phyloP scores from a whole-genome alignment of 2,888 invertebrate genomes.

The Scaptodrosophila latifasciaeformis region DNA sequence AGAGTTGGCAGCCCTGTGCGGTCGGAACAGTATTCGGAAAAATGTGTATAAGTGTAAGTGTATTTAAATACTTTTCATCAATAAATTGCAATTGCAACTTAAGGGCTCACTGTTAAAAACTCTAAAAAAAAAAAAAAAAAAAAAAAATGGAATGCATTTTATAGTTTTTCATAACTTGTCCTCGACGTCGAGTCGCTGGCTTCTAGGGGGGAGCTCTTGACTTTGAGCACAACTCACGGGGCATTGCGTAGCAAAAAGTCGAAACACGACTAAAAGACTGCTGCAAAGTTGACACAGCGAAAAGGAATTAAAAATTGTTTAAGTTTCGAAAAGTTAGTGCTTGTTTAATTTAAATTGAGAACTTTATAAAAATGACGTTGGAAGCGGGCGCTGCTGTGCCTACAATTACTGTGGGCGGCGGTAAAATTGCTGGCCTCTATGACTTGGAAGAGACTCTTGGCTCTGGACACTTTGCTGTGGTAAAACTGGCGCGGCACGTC shows the following conservation, averaged over 20 bases:
- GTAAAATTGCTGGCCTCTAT: slow-evolving; percentile 96
- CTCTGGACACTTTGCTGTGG: slow-evolving; percentile 98
- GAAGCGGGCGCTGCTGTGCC: slow-evolving; percentile 56
- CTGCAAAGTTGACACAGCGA: not conserved
- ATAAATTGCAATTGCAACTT: slow-evolving; percentile 31
- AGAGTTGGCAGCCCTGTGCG: not conserved
- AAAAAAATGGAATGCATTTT: slow-evolving; percentile 44
- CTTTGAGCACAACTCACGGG: slow-evolving; percentile 25
- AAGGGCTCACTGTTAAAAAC: slow-evolving; percentile 24
- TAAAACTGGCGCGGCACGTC: slow-evolving; percentile 97
- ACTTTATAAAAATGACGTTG: no score
- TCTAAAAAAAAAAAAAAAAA: no score
- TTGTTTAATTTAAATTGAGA: no score
- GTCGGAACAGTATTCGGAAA: not conserved
- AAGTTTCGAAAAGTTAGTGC: slow-evolving; percentile 18
- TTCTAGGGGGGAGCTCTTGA: slow-evolving; percentile 9
- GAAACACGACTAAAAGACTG: not conserved
- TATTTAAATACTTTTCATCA: slow-evolving; percentile 54
- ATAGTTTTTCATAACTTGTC: slow-evolving; percentile 51
- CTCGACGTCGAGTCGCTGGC: slow-evolving; percentile 5
- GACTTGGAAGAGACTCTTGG: slow-evolving; percentile 98
- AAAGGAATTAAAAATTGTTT: not conserved
- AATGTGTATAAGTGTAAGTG: slow-evolving; percentile 61
- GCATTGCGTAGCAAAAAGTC: slow-evolving; percentile 27
- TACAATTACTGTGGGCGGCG: slow-evolving; percentile 70